Evolutionary conservation across 2,113 vertebrate genomes (phyloP).

Genomic region (Elachura formosa): DNA sequence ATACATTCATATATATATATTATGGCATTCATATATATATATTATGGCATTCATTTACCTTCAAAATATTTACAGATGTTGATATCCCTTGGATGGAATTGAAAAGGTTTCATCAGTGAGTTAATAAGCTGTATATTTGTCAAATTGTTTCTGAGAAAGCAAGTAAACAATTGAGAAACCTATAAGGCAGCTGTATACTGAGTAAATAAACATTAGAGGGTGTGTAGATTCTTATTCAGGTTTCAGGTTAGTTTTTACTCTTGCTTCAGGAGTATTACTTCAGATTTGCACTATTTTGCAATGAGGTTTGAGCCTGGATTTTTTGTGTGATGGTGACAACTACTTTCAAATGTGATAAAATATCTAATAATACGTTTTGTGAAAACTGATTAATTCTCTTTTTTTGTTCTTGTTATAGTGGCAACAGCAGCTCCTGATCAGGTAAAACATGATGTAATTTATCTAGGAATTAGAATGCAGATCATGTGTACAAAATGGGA

Average conservation of each 20-base stretch:
- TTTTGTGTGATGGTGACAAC: background rate
- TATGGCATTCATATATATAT: background rate
- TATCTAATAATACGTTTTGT: background rate
- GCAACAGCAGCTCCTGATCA: slow-evolving; percentile 81
- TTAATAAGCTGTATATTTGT: background rate
- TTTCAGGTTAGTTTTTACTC: background rate
- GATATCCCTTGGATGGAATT: background rate
- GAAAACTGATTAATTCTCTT: slow-evolving; percentile 30
- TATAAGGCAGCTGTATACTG: background rate
- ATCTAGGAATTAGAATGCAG: background rate
- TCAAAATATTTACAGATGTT: background rate
- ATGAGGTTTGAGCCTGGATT: background rate
- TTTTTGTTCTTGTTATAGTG: slow-evolving; percentile 78
- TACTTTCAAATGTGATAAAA: background rate
- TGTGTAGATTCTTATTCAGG: background rate
- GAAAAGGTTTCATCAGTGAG: background rate
- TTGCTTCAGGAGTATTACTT: background rate
- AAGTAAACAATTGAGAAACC: background rate
- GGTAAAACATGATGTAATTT: slow-evolving; percentile 72
- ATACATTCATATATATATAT: too few species aligned
- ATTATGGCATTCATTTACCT: background rate
- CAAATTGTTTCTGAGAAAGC: background rate
- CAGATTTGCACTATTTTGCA: background rate
- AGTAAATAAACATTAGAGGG: background rate
- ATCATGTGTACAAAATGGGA: background rate